phyloP scores from a whole-genome alignment of 2,888 invertebrate species.

The Mongoloraphidia duomilia region DNA sequence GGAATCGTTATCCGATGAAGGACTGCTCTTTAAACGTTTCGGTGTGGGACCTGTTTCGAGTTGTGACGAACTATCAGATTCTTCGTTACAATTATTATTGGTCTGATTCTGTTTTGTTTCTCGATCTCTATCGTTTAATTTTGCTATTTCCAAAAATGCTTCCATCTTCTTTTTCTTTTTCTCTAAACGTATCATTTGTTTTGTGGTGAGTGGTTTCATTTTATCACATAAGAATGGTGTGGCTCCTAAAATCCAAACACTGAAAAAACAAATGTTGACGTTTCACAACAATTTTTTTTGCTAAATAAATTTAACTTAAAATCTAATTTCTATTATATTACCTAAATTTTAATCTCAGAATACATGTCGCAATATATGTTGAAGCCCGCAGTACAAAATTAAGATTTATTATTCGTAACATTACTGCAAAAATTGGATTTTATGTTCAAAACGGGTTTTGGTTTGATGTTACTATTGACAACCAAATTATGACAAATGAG shows the following conservation, averaged over 20 bases:
- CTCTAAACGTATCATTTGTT: slow-evolving; percentile 39
- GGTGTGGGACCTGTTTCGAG: slow-evolving; percentile 16
- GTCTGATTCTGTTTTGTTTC: slow-evolving; percentile 19
- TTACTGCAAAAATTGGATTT: background rate
- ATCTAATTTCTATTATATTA: background rate
- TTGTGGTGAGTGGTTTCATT: slow-evolving; percentile 32
- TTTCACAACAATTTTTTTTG: no score
- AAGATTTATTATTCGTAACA: background rate
- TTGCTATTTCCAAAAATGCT: slow-evolving; percentile 42
- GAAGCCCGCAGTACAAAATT: background rate
- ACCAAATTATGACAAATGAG: background rate
- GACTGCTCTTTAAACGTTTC: slow-evolving; percentile 9
- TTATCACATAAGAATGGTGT: slow-evolving; percentile 8
- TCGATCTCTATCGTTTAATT: slow-evolving; percentile 45
- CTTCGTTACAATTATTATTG: slow-evolving; percentile 5
- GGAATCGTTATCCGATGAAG: no score
- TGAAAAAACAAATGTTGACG: background rate
- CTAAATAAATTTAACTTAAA: no score
- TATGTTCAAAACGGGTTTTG: background rate
- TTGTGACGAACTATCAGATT: slow-evolving; percentile 8
- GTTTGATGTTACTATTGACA: background rate
- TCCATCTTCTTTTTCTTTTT: slow-evolving; percentile 48
- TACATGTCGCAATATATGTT: background rate
- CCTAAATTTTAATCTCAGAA: background rate
- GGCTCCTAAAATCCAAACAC: background rate